A percentile compares a stretch with the other conserved stretches of the same genome.
These are phyloP conservation scores for Spea multiplicata DNA, from an alignment of 2,113 vertebrate genomes.

Conservation along the genomic window DNA sequence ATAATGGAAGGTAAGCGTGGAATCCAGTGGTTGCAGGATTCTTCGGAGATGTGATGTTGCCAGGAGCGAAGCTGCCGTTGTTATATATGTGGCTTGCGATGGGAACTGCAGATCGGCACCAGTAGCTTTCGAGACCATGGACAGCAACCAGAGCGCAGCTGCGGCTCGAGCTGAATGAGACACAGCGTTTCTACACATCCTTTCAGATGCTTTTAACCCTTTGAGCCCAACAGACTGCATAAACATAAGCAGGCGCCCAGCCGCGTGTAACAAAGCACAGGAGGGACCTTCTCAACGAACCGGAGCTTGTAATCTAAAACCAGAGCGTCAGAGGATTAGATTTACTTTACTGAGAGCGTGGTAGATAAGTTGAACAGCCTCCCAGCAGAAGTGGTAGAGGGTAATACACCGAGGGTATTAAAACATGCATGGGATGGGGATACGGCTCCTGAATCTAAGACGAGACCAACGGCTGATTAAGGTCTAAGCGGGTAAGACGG, in stretches of 20 bases:
- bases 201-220: neutral
- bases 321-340: too few species aligned
- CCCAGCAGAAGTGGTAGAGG: too few species aligned
- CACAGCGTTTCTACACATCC: conserved; percentile 10
- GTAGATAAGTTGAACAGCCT: too few species aligned
- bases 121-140: conserved; percentile 28
- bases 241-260: neutral
- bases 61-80: neutral
- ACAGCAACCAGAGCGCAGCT: conserved; percentile 28
- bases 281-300: too few species aligned
- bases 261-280: neutral
- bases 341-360: too few species aligned
- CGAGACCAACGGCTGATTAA: too few species aligned
- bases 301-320: too few species aligned
- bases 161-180: conserved; percentile 9
- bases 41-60: neutral
- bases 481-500: too few species aligned
- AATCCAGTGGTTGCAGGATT: neutral
- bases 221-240: neutral
- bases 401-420: too few species aligned
- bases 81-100: neutral
- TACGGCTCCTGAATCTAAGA: too few species aligned
- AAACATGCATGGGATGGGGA: too few species aligned
- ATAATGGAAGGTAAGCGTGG: neutral
- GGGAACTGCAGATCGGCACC: neutral